Percentiles rank a stretch among this genome's conserved stretches.
Conservation (phyloP, 2,888 invertebrate genomes). For the Phania funesta region DNA sequence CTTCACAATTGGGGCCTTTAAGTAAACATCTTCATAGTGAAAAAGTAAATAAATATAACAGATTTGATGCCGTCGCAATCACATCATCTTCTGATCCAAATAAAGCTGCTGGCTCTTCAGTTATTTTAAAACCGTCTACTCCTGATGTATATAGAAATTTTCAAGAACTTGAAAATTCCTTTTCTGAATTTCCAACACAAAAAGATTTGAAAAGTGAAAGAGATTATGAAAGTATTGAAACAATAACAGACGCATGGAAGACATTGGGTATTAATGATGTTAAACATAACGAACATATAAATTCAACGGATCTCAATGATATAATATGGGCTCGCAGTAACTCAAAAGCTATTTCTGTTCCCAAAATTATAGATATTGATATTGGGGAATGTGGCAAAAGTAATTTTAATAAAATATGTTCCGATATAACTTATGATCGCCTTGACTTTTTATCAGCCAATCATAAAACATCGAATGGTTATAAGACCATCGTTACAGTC, state of each 20-base stretch:
- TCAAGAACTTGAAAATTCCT: conserved; percentile 63
- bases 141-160: conserved; percentile 69
- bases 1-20: neutral
- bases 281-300: conserved; percentile 84
- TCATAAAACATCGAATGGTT: conserved; percentile 85
- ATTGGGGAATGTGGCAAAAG: conserved; percentile 73
- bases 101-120: conserved; percentile 75
- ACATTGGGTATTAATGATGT: conserved; percentile 88
- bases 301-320: conserved; percentile 71
- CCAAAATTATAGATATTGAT: conserved; percentile 76
- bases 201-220: conserved; percentile 75
- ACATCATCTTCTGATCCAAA: conserved; percentile 77
- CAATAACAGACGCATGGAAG: conserved; percentile 90
- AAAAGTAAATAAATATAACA: conserved; percentile 78
- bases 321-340: conserved; percentile 80
- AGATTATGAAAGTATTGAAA: conserved; percentile 88
- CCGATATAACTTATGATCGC: conserved; percentile 87
- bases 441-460: conserved; percentile 90
- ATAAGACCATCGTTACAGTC: conserved; percentile 86
- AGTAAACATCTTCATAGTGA: conserved; percentile 72
- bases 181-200: conserved; percentile 72
- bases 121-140: conserved; percentile 76
- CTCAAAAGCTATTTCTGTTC: conserved; percentile 69
- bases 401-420: conserved; percentile 41
- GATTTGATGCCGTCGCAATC: conserved; percentile 79